A percentile compares a stretch with the other conserved stretches of the same genome.
phyloP scores from a whole-genome alignment of 2,113 vertebrate genomes.

The Tachysurus fulvidraco region DNA sequence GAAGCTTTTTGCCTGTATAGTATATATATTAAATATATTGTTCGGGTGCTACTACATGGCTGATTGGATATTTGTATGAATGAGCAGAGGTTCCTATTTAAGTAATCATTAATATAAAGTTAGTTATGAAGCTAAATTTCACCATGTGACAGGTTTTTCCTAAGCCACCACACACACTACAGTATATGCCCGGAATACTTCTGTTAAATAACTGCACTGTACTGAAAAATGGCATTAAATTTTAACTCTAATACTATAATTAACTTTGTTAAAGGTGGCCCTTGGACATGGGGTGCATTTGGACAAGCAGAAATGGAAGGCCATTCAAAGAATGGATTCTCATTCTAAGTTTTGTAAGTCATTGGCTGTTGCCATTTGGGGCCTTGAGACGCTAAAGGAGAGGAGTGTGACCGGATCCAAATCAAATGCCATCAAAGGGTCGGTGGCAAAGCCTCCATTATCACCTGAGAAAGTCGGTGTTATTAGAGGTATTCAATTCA shows the following conservation, averaged over 20 bases:
- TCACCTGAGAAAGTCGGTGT: conserved; percentile 47
- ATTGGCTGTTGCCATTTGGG: conserved; percentile 41
- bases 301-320: conserved; percentile 41
- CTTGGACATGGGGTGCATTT: conserved; percentile 35
- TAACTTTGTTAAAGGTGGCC: conserved; percentile 27
- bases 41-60: too few species aligned
- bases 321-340: conserved; percentile 43
- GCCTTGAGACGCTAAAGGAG: conserved; percentile 32
- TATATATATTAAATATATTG: too few species aligned
- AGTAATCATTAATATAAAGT: neutral
- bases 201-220: neutral
- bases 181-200: neutral
- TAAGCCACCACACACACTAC: neutral
- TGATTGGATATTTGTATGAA: neutral
- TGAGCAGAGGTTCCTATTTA: neutral
- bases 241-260: neutral
- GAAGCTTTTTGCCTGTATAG: neutral
- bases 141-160: neutral
- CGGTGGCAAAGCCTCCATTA: conserved; percentile 42
- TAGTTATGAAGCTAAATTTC: neutral
- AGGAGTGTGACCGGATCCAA: conserved; percentile 42
- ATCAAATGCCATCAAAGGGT: conserved; percentile 40
- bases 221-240: neutral
- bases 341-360: conserved; percentile 46
- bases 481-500: too few species aligned